These are phyloP conservation scores for Conomelus anceps DNA, from an alignment of 2,888 invertebrate species.

Conservation along the genomic window DNA sequence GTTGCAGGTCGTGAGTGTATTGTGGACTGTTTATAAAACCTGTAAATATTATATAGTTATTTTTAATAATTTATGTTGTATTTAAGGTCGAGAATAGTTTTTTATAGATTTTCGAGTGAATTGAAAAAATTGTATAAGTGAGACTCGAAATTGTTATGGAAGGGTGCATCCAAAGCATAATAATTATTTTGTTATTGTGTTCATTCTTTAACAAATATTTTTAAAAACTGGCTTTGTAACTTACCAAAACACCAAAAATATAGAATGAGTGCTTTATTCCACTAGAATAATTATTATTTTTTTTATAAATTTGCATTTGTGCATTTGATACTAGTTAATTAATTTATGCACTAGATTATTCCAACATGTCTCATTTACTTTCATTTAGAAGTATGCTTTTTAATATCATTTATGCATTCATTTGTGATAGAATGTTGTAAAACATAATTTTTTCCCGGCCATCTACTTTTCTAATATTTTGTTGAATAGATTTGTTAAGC, in stretches of 20 bases:
- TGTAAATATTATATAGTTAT: not conserved
- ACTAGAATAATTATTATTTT: not conserved
- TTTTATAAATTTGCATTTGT: not conserved
- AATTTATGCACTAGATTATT: not conserved
- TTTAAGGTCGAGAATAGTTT: not conserved
- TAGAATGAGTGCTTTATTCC: not conserved
- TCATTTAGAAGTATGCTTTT: not conserved
- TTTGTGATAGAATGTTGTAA: not conserved
- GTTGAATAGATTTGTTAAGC: not conserved
- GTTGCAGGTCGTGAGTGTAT: not conserved
- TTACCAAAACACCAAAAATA: not conserved
- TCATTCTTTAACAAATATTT: not conserved
- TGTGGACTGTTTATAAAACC: not conserved
- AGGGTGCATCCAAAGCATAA: not conserved
- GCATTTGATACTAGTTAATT: not conserved
- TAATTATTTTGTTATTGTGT: not conserved
- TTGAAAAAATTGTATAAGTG: not conserved
- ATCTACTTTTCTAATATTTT: not conserved
- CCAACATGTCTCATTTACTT: not conserved
- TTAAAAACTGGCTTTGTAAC: not conserved
- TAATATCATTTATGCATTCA: not conserved
- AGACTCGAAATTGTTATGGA: not conserved
- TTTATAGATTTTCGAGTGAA: not conserved
- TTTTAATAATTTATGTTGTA: not conserved
- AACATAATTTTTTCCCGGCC: not conserved